Conservation (phyloP, 1,140 invertebrate species). For the Campoletis sonorensis region DNA sequence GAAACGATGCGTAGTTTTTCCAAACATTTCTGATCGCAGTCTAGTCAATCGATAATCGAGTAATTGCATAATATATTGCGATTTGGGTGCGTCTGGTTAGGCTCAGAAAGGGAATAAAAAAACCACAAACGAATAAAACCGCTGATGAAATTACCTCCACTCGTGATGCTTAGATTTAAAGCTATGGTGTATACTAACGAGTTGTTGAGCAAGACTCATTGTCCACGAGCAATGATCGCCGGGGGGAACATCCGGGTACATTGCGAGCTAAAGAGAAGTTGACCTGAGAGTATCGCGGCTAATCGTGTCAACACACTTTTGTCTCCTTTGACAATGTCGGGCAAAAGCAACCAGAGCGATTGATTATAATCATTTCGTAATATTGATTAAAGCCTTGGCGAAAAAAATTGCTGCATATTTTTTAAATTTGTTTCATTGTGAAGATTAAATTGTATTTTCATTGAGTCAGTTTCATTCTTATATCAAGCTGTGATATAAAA, state of each 20-base stretch:
- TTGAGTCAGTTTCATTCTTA: too few relatives aligned
- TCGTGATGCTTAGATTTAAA: background rate
- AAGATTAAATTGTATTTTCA: too few relatives aligned
- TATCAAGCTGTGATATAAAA: too few relatives aligned
- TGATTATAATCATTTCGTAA: background rate
- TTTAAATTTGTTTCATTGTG: too few relatives aligned
- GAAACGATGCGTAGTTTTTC: background rate
- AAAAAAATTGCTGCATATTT: background rate
- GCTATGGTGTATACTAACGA: constrained; percentile 7
- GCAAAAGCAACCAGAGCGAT: background rate
- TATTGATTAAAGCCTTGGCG: background rate
- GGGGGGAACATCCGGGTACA: constrained; percentile 35
- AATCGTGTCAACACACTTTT: constrained; percentile 13
- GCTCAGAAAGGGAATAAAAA: background rate
- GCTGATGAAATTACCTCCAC: background rate
- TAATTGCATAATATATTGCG: background rate
- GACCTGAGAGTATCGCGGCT: constrained; percentile 4
- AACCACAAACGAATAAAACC: background rate
- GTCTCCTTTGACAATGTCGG: background rate
- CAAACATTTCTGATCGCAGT: background rate
- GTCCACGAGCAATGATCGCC: constrained; percentile 34
- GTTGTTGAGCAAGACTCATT: constrained; percentile 35
- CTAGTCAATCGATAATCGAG: background rate
- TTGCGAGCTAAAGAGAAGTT: background rate
- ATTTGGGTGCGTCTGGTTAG: background rate